Conservation (phyloP, 2,797 vertebrate genomes). For the Phrynocephalus forsythii region DNA sequence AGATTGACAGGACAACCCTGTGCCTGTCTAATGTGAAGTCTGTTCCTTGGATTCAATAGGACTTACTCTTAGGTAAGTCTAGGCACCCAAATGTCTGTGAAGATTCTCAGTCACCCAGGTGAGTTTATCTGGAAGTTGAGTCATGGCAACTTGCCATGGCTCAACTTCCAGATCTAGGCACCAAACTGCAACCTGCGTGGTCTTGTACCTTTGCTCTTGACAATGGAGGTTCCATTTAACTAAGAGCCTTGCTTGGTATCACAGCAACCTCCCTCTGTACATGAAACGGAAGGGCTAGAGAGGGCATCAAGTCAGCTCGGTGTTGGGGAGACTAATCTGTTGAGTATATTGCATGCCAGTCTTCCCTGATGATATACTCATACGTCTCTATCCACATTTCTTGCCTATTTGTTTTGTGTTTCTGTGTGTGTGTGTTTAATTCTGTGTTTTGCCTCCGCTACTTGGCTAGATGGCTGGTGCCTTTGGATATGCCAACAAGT, state of each 20-base stretch:
- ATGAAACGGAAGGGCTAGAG: background rate
- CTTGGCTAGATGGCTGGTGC: background rate
- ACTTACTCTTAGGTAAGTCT: background rate
- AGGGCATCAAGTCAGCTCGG: background rate
- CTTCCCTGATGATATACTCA: background rate
- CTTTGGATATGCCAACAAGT: background rate
- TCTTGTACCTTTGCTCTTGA: too few relatives aligned
- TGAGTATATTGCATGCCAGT: background rate
- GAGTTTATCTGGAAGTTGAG: too few relatives aligned
- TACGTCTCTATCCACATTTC: background rate
- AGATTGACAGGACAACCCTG: background rate
- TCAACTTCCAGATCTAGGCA: too few relatives aligned
- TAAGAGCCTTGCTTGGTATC: background rate
- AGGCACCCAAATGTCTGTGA: background rate
- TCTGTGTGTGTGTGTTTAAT: too few relatives aligned
- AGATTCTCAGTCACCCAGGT: too few relatives aligned
- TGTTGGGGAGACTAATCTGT: background rate
- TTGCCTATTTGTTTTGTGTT: background rate
- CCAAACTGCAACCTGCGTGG: background rate
- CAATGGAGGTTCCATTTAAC: too few relatives aligned
- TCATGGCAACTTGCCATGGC: too few relatives aligned
- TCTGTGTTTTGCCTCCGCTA: too few relatives aligned
- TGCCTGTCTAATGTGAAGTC: background rate
- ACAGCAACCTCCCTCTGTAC: background rate
- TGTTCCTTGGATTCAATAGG: background rate